Evolutionary conservation across 2,113 vertebrate species (phyloP).

Genomic region (Clarias gariepinus): DNA sequence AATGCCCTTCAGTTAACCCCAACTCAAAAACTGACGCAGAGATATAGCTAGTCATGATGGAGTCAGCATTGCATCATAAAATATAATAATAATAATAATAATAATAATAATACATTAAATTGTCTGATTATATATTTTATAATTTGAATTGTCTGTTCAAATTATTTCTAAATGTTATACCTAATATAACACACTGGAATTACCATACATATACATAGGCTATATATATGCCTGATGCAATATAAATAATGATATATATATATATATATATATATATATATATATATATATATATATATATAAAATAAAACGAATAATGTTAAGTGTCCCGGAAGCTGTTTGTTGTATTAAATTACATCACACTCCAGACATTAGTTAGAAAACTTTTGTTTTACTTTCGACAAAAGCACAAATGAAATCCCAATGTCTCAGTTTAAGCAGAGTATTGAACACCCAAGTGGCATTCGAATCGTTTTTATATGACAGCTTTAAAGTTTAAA

Average conservation of each 20-base stretch:
- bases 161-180: background rate
- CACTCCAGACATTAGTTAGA: background rate
- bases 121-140: too few relatives aligned
- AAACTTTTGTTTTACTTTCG: background rate
- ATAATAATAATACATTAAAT: too few relatives aligned
- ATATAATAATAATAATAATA: too few relatives aligned
- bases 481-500: background rate
- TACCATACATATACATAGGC: background rate
- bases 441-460: background rate
- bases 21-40: constrained; percentile 47
- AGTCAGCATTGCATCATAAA: constrained; percentile 21
- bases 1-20: constrained; percentile 63
- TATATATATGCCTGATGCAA: too few relatives aligned
- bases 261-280: too few relatives aligned
- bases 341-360: background rate
- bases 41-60: constrained; percentile 46
- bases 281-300: too few relatives aligned
- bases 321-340: background rate
- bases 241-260: too few relatives aligned
- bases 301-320: background rate
- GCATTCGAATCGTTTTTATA: background rate
- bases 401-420: background rate
- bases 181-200: background rate
- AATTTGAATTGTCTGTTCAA: background rate
- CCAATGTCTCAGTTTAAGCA: background rate